phyloP scores from a whole-genome alignment of 2,113 vertebrate species.

The Esox niger region DNA sequence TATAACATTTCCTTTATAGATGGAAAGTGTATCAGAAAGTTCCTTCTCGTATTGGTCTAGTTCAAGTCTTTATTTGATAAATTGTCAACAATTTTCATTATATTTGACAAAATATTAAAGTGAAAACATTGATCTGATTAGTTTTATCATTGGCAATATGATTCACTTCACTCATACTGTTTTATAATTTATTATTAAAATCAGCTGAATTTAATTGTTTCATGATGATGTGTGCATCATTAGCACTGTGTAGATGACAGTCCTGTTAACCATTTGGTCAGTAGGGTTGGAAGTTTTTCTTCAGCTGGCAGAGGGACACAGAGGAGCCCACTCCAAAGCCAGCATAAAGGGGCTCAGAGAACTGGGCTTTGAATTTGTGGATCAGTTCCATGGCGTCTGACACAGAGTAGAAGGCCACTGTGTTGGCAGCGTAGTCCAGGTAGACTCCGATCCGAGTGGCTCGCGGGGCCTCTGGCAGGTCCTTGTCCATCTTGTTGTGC shows the following conservation, averaged over 20 bases:
- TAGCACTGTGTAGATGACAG: neutral
- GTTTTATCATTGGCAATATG: neutral
- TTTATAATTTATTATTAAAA: too few relatives aligned
- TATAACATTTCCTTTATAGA: neutral
- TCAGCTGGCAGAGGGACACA: slow-evolving; percentile 67
- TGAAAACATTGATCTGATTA: neutral
- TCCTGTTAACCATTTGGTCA: slow-evolving; percentile 13
- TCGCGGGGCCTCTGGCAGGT: slow-evolving; percentile 58
- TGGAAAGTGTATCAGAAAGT: neutral
- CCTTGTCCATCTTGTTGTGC: slow-evolving; percentile 76
- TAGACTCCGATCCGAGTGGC: slow-evolving; percentile 78
- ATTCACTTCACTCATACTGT: neutral
- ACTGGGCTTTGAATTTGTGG: slow-evolving; percentile 78
- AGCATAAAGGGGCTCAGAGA: slow-evolving; percentile 79
- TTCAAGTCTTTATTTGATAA: neutral
- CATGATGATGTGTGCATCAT: too few relatives aligned
- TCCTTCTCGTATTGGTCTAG: neutral
- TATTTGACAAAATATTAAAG: too few relatives aligned
- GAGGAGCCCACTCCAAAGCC: slow-evolving; percentile 88
- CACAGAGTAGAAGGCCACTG: slow-evolving; percentile 82
- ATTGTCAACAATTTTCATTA: neutral
- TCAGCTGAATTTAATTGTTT: too few relatives aligned
- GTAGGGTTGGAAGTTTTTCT: slow-evolving; percentile 38
- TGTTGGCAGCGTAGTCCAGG: slow-evolving; percentile 75
- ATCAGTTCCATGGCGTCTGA: slow-evolving; percentile 74